These are phyloP conservation scores for Nerophis lumbriciformis DNA, from an alignment of 2,113 vertebrate genomes.

Conservation along the genomic window DNA sequence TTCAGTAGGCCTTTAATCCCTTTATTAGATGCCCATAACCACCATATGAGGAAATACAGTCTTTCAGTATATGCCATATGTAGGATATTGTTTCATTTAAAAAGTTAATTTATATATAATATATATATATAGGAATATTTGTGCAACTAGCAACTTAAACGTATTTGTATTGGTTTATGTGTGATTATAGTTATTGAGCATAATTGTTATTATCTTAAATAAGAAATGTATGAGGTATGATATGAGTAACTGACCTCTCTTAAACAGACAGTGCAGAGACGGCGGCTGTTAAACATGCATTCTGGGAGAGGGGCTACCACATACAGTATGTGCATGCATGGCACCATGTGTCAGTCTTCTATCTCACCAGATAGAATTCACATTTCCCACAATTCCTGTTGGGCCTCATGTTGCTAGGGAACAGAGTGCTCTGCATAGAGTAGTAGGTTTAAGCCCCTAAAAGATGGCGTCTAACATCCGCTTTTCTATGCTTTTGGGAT, in stretches of 20 bases:
- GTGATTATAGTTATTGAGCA: no score
- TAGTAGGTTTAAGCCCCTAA: constrained; percentile 21
- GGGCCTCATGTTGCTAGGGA: constrained; percentile 42
- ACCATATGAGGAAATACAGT: no score
- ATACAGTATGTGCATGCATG: constrained; percentile 43
- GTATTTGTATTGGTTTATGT: no score
- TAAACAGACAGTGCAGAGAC: constrained; percentile 23
- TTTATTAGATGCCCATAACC: no score
- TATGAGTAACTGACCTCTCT: constrained; percentile 56
- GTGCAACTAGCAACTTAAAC: no score
- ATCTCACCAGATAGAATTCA: constrained; percentile 52
- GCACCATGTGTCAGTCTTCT: constrained; percentile 49
- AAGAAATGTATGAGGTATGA: constrained; percentile 6
- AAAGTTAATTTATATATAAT: no score
- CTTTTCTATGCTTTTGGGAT: constrained; percentile 23
- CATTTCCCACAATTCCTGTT: constrained; percentile 59
- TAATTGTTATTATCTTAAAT: no score
- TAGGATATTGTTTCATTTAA: no score
- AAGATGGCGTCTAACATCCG: constrained; percentile 13
- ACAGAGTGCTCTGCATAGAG: constrained; percentile 36
- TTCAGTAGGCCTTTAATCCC: no score
- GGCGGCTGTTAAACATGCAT: constrained; percentile 49
- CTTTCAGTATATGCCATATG: no score
- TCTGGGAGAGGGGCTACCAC: constrained; percentile 24
- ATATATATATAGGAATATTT: no score